A percentile compares a stretch with the other conserved stretches of the same genome.
phyloP scores from a whole-genome alignment of 2,113 vertebrate species.

The Anthoscopus minutus region DNA sequence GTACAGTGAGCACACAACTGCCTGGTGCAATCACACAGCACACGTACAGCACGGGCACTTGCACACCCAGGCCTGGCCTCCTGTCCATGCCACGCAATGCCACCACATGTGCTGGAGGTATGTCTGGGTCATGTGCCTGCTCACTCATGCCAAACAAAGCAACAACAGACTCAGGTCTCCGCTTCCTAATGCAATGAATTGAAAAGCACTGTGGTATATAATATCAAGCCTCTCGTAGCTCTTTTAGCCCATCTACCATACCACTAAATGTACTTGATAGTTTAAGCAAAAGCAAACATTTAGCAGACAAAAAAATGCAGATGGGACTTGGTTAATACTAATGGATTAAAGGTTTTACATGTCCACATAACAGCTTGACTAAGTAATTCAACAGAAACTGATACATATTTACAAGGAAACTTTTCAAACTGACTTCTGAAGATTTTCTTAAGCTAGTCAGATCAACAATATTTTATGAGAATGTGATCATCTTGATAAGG shows the following conservation, averaged over 20 bases:
- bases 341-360: background rate
- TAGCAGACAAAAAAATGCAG: background rate
- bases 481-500: background rate
- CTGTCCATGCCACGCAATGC: background rate
- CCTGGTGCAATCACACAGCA: background rate
- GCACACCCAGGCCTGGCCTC: background rate
- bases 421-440: background rate
- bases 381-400: background rate
- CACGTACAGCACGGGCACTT: accelerated
- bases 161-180: background rate
- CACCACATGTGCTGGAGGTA: accelerated
- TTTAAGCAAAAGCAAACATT: background rate
- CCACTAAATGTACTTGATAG: background rate
- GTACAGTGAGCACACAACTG: background rate
- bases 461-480: background rate
- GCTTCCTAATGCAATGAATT: background rate
- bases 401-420: background rate
- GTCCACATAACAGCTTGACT: background rate
- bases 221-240: background rate
- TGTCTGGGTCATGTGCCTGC: background rate
- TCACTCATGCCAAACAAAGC: background rate
- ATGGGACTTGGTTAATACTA: background rate
- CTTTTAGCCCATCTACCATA: background rate
- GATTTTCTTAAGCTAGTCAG: background rate
- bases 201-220: background rate